Evolutionary conservation across 2,888 invertebrate species (phyloP).

Genomic region (Diaperis boleti): DNA sequence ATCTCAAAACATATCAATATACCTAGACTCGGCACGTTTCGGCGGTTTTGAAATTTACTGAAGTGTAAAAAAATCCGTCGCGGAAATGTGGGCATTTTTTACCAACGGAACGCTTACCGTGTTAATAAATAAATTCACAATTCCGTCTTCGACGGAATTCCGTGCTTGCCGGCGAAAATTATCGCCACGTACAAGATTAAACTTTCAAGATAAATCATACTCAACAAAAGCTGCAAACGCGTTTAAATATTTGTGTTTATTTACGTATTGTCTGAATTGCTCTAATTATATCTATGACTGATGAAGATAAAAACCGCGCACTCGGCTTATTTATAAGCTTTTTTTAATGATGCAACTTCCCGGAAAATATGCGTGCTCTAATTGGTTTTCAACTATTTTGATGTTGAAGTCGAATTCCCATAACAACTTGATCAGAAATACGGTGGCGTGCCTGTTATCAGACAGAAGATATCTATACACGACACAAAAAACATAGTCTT

Average conservation of each 20-base stretch:
- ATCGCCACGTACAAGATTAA: slow-evolving; percentile 10
- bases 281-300: slow-evolving; percentile 3
- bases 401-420: slow-evolving; percentile 10
- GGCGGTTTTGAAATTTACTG: too few relatives aligned
- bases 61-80: too few relatives aligned
- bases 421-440: slow-evolving; percentile 19
- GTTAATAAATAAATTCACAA: slow-evolving; percentile 1
- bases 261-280: not conserved
- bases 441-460: slow-evolving; percentile 29
- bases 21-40: too few relatives aligned
- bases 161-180: not conserved
- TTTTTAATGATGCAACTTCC: slow-evolving; percentile 5
- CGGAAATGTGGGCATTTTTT: too few relatives aligned
- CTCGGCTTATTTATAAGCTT: not conserved
- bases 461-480: slow-evolving; percentile 24
- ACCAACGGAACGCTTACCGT: too few relatives aligned
- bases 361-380: slow-evolving; percentile 16
- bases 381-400: slow-evolving; percentile 17
- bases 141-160: not conserved
- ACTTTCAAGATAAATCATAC: slow-evolving; percentile 12
- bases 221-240: slow-evolving; percentile 1
- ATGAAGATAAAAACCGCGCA: slow-evolving; percentile 4
- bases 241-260: slow-evolving; percentile 5
- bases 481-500: slow-evolving; percentile 32
- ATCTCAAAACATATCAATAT: too few relatives aligned